Percentiles rank a stretch among this genome's conserved stretches.
Conservation (phyloP, 2,888 invertebrate species). For the Amaurobius ferox region DNA sequence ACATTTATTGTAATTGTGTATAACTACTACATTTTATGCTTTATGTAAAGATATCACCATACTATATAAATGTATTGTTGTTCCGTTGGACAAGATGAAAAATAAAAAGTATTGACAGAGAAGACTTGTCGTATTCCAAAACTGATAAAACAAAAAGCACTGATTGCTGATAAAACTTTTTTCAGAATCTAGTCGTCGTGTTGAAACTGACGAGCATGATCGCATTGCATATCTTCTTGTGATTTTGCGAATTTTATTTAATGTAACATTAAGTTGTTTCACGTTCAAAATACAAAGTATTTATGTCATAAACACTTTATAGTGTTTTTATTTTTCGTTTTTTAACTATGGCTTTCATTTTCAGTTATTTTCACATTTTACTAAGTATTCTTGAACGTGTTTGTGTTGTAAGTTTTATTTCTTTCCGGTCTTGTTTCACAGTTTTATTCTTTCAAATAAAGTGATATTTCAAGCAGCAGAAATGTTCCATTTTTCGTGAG, state of each 20-base stretch:
- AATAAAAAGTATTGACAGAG: too few species aligned
- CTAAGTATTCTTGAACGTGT: not conserved
- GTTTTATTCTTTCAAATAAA: not conserved
- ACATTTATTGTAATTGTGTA: too few species aligned
- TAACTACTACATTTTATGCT: too few species aligned
- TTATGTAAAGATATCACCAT: too few species aligned
- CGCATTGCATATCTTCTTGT: not conserved
- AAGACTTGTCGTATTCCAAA: too few species aligned
- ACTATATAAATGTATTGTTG: too few species aligned
- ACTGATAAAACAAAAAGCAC: too few species aligned
- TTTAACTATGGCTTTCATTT: not conserved
- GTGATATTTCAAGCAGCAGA: not conserved
- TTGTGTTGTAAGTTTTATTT: not conserved
- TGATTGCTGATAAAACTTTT: too few species aligned
- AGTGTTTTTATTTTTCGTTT: not conserved
- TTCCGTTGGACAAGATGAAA: too few species aligned
- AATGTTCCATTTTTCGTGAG: too few species aligned
- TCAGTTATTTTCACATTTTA: not conserved
- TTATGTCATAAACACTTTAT: not conserved
- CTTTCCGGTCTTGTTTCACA: not conserved
- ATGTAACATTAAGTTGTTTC: not conserved
- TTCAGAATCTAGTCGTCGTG: not conserved
- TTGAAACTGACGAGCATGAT: not conserved
- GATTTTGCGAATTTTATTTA: slow-evolving; percentile 5
- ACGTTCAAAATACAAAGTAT: not conserved